A percentile compares a stretch with the other conserved stretches of the same genome.
Evolutionary conservation across 2,888 invertebrate species (phyloP).

Genomic region (Drosophila recens): DNA sequence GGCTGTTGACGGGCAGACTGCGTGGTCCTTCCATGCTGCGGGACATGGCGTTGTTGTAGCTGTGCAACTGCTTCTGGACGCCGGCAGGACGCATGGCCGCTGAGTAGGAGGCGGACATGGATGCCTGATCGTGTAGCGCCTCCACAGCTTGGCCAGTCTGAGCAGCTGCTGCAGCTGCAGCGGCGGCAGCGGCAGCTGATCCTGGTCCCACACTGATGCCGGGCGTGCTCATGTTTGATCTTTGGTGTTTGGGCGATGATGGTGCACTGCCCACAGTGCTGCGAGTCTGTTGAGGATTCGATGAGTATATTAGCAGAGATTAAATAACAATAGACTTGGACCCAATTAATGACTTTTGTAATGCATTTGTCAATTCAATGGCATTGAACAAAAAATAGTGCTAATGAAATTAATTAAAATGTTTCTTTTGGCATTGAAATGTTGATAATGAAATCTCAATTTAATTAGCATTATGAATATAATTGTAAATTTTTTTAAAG

Average conservation of each 20-base stretch:
- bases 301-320: not conserved
- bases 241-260: constrained; percentile 86
- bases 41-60: constrained; percentile 86
- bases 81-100: constrained; percentile 70
- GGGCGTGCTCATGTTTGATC: constrained; percentile 85
- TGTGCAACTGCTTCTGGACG: constrained; percentile 72
- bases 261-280: constrained; percentile 88
- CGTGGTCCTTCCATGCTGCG: constrained; percentile 88
- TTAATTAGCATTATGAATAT: no score
- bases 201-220: constrained; percentile 76
- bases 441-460: no score
- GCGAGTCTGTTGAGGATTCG: constrained; percentile 76
- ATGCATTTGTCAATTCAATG: no score
- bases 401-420: no score
- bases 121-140: constrained; percentile 79
- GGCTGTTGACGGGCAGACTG: constrained; percentile 86
- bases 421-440: no score
- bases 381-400: no score
- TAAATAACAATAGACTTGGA: not conserved
- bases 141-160: constrained; percentile 85
- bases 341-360: no score
- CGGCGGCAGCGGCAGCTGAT: constrained; percentile 75
- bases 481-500: no score
- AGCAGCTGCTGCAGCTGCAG: constrained; percentile 77
- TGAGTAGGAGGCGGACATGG: constrained; percentile 79